Evolutionary conservation across 1,140 invertebrate genomes (phyloP).

Genomic region (Drosophila saltans): DNA sequence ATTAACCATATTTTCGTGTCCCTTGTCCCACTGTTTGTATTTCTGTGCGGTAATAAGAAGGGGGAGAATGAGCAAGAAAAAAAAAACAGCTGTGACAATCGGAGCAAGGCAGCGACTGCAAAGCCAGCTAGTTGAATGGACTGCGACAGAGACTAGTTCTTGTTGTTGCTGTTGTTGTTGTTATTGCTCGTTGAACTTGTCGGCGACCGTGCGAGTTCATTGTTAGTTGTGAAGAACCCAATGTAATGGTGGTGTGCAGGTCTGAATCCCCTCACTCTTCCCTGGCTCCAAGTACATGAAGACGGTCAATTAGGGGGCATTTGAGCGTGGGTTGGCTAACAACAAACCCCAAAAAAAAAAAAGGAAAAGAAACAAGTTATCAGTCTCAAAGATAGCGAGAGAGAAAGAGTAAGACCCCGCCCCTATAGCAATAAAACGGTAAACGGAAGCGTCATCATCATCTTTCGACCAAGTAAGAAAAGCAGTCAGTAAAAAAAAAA

Average conservation of each 20-base stretch:
- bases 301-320: constrained; percentile 12
- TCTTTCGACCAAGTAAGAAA: constrained; percentile 38
- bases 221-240: constrained; percentile 35
- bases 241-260: background rate
- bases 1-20: too few species aligned
- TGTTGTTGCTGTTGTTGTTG: constrained; percentile 32
- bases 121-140: constrained; percentile 64
- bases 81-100: constrained; percentile 68
- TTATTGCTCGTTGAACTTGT: constrained; percentile 67
- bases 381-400: constrained; percentile 36
- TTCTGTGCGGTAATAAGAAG: background rate
- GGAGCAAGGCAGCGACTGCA: constrained; percentile 38
- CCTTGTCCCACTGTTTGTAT: too few species aligned
- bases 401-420: background rate
- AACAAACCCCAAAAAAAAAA: background rate
- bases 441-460: constrained; percentile 42
- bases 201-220: constrained; percentile 59
- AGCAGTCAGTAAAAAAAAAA: constrained; percentile 12
- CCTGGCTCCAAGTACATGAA: constrained; percentile 1
- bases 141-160: constrained; percentile 44
- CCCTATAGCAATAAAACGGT: constrained; percentile 48
- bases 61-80: too few species aligned
- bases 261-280: background rate
- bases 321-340: constrained; percentile 8
- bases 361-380: constrained; percentile 57